Percentiles rank a stretch among this genome's conserved stretches.
Evolutionary conservation across 1,140 invertebrate species (phyloP).

Genomic region (Megalonaias nervosa): DNA sequence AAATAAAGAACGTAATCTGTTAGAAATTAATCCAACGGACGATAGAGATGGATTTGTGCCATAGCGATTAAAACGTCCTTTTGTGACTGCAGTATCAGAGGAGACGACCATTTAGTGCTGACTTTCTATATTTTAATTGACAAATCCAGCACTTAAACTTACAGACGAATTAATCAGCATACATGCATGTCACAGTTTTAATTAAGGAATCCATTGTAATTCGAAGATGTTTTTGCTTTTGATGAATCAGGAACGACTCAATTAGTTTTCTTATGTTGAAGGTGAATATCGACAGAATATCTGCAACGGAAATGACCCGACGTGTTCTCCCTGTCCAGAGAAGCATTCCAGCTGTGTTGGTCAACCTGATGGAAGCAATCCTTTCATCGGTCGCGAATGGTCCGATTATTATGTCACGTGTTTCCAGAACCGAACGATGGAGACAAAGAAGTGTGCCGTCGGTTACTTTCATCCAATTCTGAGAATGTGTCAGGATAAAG

Average conservation of each 20-base stretch:
- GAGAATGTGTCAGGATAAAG: conserved; percentile 25
- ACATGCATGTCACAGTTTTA: no score
- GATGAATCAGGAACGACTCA: neutral
- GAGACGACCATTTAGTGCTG: no score
- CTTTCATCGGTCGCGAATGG: conserved; percentile 34
- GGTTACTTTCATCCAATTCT: conserved; percentile 28
- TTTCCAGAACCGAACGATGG: conserved; percentile 37
- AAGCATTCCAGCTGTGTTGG: conserved; percentile 39
- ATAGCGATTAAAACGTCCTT: no score
- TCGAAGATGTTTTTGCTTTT: neutral
- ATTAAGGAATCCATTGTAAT: neutral
- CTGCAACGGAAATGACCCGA: conserved; percentile 20
- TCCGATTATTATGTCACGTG: conserved; percentile 36
- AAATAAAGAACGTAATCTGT: no score
- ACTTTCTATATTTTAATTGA: no score
- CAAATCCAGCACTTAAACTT: no score
- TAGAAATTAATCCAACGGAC: no score
- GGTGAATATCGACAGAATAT: conserved; percentile 45
- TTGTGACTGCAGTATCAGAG: no score
- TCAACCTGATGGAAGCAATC: conserved; percentile 35
- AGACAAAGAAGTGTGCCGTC: conserved; percentile 25
- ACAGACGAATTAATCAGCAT: no score
- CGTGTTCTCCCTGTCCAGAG: conserved; percentile 33
- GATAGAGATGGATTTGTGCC: no score
- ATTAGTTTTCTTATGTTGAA: neutral